phyloP scores from a whole-genome alignment of 2,113 vertebrate genomes.

The Mus spicilegus region DNA sequence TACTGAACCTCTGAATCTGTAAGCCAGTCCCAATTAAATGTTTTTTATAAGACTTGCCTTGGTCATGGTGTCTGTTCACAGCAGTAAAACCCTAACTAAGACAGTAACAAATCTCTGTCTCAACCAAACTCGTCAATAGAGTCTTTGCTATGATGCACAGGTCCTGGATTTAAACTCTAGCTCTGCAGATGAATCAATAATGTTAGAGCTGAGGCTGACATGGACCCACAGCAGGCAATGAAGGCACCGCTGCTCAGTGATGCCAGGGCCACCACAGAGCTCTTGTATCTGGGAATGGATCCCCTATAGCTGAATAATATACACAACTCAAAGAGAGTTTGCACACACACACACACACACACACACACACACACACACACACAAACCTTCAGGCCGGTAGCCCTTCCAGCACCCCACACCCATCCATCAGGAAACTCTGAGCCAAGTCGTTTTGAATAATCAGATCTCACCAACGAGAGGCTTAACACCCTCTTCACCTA shows the following conservation, averaged over 20 bases:
- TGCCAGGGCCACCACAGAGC: not conserved
- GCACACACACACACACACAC: no score
- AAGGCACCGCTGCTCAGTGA: not conserved
- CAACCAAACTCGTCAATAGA: not conserved
- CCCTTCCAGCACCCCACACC: not conserved
- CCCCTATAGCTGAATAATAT: not conserved
- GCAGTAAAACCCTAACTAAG: no score
- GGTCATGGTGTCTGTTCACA: no score
- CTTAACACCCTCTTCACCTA: not conserved
- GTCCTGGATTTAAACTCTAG: not conserved
- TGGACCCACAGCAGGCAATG: rapidly evolving
- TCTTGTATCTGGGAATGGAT: not conserved
- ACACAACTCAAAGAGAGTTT: not conserved
- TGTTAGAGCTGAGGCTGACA: not conserved
- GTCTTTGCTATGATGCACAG: not conserved
- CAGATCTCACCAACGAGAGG: rapidly evolving
- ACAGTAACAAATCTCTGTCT: not conserved
- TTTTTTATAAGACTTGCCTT: no score
- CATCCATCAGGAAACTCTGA: not conserved
- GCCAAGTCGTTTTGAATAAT: not conserved
- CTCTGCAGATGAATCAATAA: not conserved
- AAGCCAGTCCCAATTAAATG: no score
- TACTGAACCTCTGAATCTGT: no score
- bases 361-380: no score
- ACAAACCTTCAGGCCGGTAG: not conserved